Evolutionary conservation across 2,888 invertebrate genomes (phyloP), one percentile per base, ranked within the genome.

Genomic region (Sisyra nigra): DNA sequence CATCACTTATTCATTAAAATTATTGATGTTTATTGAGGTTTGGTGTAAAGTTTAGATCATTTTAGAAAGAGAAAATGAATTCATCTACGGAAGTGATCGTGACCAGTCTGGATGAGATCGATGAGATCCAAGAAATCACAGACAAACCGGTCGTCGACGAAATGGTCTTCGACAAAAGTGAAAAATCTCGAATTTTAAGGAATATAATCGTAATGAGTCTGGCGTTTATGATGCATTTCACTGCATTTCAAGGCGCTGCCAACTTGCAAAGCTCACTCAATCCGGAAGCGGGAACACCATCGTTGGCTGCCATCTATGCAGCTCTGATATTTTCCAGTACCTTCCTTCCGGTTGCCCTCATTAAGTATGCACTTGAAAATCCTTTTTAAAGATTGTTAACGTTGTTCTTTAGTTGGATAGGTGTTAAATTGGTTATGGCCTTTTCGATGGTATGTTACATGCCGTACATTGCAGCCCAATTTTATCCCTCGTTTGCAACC

Each of bases 391-490:
- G n/a, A n/a, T 40, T 35, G 56, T 57, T 54, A 57, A n/a, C n/a
- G n/a, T n/a, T n/a, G n/a, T n/a, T 62, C 46, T 63, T 55, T 56
- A 71, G 73, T 53, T 69, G 71, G 59, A 57, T 80, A 18, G 78
- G 78, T 3, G 74, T 74, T 46, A 81, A 81, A 58, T 73, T 76
- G 72, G 73, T 79, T 3, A 68, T 80, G 47, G 69, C 74, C 0
- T 44, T 75, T 1, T 72, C 76, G 0, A 75, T 80, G 58, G 52
- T 74, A 31, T 66, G 74, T 2, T 80, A 80, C 56, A 70, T 75
- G 56, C 67, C 76, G 10, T 82, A 76, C 60, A 78, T 82, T 54
- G 72, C 69, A 0, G 75, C 77, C 0, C 80, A 82, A 57, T 67
- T 80, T 50, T 66, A 72, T 50, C 76, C 80, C 0, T 58, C 60